These are phyloP conservation scores for Mercenaria mercenaria DNA, from an alignment of 1,140 invertebrate species.

Conservation along the genomic window DNA sequence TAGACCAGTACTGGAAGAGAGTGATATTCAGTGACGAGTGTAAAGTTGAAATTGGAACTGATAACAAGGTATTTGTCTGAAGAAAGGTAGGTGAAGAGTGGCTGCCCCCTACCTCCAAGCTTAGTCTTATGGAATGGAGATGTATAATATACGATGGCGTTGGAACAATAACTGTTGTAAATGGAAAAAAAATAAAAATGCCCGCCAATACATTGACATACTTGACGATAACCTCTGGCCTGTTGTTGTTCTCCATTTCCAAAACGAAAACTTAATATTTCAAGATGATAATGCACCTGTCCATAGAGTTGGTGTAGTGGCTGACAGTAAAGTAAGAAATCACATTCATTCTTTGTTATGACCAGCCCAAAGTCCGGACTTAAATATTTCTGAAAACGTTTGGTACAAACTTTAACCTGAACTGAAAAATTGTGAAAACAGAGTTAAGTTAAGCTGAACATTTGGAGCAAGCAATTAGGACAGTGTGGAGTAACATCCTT, in stretches of 20 bases:
- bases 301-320: too few relatives aligned
- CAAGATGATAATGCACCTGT: too few relatives aligned
- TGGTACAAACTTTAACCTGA: not conserved
- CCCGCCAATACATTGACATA: not conserved
- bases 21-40: not conserved
- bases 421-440: too few relatives aligned
- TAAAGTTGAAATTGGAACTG: not conserved
- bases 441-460: too few relatives aligned
- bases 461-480: conserved; percentile 5
- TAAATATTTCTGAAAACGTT: too few relatives aligned
- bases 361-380: too few relatives aligned
- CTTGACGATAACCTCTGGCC: not conserved
- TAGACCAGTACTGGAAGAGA: too few relatives aligned
- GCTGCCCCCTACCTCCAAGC: not conserved
- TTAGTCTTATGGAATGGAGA: not conserved
- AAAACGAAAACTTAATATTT: not conserved
- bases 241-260: not conserved
- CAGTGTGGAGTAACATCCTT: too few relatives aligned
- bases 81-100: not conserved
- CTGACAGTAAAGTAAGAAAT: too few relatives aligned
- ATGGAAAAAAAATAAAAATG: not conserved
- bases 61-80: not conserved
- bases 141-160: not conserved
- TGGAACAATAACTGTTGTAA: not conserved
- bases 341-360: too few relatives aligned